Base-by-base conservation (phyloP, 1,140 invertebrate genomes). In the Caenorhabditis brenneri region DNA sequence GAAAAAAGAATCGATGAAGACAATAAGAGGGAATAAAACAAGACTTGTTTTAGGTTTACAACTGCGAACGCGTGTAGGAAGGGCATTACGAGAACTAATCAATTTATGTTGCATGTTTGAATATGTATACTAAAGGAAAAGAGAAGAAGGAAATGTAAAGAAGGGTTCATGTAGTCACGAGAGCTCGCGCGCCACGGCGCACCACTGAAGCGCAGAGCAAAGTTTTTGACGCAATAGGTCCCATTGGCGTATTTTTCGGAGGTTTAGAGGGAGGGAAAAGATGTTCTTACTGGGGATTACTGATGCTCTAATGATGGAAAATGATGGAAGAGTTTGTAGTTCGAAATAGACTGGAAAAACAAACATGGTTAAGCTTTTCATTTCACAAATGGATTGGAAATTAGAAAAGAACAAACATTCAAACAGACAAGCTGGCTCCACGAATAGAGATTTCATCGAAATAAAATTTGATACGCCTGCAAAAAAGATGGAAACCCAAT, bases 161-260 rank as follows among this genome's bases (percentile, higher is more conserved):
- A 24, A 74, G 65, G 65, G 36, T n/a, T 19, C 33, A 42, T 42
- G 65, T n/a, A 74, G 65, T 74, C 65, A 74, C 65, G 65, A n/a
- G n/a, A 74, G 65, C 65, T 74, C 24, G 36, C 65, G 36, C 65
- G 36, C 65, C 29, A 24, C 7, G 65, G 65, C 33, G 42, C 65
- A 6, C 39, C 39, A n/a, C n/a, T n/a, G 24, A 27, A 55, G 53
- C 22, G 65, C 33, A 27, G 36, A 42, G n/a, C n/a, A n/a, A n/a
- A n/a, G n/a, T n/a, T n/a, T n/a, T 46, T 42, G 65, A 74, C 65
- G 65, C 65, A 74, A 74, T 24, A 10, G 53, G 36, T 22, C 36
- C n/a, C 16, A 42, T 46, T 74, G 65, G n/a, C 36, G 36, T 42
- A 29, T 42, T 74, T 74, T 74, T n/a, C 6, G n/a, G 24, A 65